Evolutionary conservation across 2,888 invertebrate genomes (phyloP).

Genomic region (Trachelus troglodyta): DNA sequence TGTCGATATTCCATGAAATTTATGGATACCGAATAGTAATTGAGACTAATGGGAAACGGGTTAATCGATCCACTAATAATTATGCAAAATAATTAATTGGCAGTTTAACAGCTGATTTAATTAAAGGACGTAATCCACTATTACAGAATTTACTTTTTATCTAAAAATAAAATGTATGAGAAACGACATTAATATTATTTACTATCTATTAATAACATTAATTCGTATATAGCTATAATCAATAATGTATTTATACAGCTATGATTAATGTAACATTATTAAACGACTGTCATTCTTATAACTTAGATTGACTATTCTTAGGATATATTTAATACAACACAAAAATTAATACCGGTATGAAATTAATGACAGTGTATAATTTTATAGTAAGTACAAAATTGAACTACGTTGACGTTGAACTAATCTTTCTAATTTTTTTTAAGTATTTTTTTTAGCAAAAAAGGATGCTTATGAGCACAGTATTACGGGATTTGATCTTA

Average conservation of each 20-base stretch:
- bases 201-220: too few species aligned
- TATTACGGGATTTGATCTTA: neutral
- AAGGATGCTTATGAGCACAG: neutral
- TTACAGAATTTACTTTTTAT: neutral
- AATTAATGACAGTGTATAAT: neutral
- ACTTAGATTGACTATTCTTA: too few species aligned
- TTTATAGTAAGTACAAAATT: neutral
- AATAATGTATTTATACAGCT: too few species aligned
- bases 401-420: neutral
- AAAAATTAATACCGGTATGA: neutral
- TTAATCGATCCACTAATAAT: neutral
- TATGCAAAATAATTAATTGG: neutral
- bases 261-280: neutral
- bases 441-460: neutral
- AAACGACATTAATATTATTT: too few species aligned
- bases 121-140: neutral
- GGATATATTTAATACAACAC: neutral
- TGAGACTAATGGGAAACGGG: neutral
- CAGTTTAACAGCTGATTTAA: neutral
- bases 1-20: neutral
- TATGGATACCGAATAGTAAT: neutral
- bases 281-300: too few species aligned
- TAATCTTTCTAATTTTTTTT: neutral
- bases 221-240: too few species aligned
- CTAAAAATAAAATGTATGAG: too few species aligned